Conservation (phyloP, 2,113 vertebrate genomes). For the Pelodiscus sinensis region DNA sequence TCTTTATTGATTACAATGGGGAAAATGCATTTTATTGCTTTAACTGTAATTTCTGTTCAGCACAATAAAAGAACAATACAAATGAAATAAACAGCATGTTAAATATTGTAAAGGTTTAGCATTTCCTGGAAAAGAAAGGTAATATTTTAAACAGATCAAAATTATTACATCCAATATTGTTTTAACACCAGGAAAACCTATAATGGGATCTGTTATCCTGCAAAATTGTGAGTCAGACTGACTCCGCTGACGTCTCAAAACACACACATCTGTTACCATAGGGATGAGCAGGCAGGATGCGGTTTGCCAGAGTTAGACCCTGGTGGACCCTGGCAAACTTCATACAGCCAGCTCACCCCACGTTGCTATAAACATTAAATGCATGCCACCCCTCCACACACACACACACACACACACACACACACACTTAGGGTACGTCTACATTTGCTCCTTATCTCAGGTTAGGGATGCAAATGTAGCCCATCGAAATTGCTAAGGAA, state of each 20-base stretch:
- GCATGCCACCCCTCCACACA: background rate
- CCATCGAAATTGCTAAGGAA: too few relatives aligned
- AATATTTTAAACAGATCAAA: background rate
- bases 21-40: conserved; percentile 13
- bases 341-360: too few relatives aligned
- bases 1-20: conserved; percentile 36
- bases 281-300: too few relatives aligned
- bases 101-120: background rate
- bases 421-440: too few relatives aligned
- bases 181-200: background rate
- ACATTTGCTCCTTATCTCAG: too few relatives aligned
- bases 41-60: conserved; percentile 2
- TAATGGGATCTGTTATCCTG: background rate
- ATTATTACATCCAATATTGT: background rate
- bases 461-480: too few relatives aligned
- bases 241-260: background rate
- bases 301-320: too few relatives aligned
- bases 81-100: background rate
- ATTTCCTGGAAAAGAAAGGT: conserved; percentile 6
- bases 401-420: rapidly evolving
- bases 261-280: background rate
- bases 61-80: conserved; percentile 5
- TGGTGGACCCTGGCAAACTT: too few relatives aligned
- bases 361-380: background rate
- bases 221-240: background rate